Percentiles rank a stretch among this genome's conserved stretches.
These are phyloP conservation scores for Aurelia aurita DNA, from an alignment of 30 jellyfish, hydroid and myxozoan genomes.

Conservation along the genomic window DNA sequence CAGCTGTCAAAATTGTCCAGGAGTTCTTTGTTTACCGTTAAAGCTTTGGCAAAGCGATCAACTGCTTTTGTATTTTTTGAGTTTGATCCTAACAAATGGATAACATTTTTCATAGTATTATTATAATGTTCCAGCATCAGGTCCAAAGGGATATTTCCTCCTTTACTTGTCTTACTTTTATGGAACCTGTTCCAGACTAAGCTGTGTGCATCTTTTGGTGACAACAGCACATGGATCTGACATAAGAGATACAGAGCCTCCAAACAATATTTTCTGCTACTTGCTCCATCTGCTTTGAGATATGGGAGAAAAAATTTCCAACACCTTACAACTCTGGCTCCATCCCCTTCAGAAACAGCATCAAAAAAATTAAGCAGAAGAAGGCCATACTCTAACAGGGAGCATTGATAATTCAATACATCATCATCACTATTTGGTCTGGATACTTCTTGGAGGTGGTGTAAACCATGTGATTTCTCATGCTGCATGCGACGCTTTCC, in stretches of 20 bases:
- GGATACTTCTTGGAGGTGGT: background rate
- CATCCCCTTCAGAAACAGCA: conserved; percentile 40
- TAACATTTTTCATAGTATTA: conserved; percentile 1
- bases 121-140: conserved; percentile 46
- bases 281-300: conserved; percentile 39
- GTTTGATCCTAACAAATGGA: conserved; percentile 38
- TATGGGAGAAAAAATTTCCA: conserved; percentile 48
- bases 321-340: conserved; percentile 11
- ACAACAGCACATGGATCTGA: background rate
- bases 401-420: background rate
- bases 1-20: conserved; percentile 15
- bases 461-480: background rate
- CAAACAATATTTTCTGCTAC: conserved; percentile 33
- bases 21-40: conserved; percentile 23
- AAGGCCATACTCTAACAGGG: background rate
- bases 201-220: conserved; percentile 17
- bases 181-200: conserved; percentile 42
- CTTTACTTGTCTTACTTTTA: conserved; percentile 23
- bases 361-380: conserved; percentile 1
- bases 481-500: conserved; percentile 10
- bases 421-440: conserved; percentile 2
- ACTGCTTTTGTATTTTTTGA: conserved; percentile 12
- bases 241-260: conserved; percentile 20
- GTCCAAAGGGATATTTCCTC: conserved; percentile 61
- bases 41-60: conserved; percentile 48